phyloP scores from a whole-genome alignment of 2,797 vertebrate species.

The Amniataba percoides region DNA sequence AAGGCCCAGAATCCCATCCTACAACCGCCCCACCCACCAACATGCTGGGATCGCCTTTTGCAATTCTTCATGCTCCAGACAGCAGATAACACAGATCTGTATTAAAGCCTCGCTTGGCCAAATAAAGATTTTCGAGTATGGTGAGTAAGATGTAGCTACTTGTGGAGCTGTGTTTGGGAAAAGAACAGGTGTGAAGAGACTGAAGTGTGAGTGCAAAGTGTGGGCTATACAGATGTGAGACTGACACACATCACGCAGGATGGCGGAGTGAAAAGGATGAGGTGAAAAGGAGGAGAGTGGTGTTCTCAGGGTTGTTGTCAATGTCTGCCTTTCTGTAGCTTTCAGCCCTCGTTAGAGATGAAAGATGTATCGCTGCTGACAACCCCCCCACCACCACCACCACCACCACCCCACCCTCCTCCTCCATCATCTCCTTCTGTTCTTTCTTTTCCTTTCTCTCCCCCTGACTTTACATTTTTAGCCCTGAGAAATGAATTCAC shows the following conservation, averaged over 20 bases:
- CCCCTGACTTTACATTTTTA: constrained; percentile 43
- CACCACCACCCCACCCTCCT: constrained; percentile 19
- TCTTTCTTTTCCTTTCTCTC: constrained; percentile 35
- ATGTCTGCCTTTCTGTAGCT: constrained; percentile 82
- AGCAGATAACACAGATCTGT: background rate
- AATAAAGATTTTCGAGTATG: constrained; percentile 13
- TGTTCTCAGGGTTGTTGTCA: constrained; percentile 77
- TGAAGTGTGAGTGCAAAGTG: constrained; percentile 39
- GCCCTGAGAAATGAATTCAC: constrained; percentile 38
- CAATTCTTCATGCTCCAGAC: background rate
- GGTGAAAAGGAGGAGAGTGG: constrained; percentile 64
- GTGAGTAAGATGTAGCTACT: constrained; percentile 16
- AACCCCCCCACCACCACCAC: too few species aligned
- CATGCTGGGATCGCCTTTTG: background rate
- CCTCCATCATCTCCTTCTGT: constrained; percentile 24
- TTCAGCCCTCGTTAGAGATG: constrained; percentile 86
- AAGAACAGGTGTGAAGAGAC: constrained; percentile 51
- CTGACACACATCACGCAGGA: constrained; percentile 54
- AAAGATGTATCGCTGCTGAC: constrained; percentile 83
- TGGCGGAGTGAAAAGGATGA: constrained; percentile 56
- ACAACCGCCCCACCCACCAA: too few species aligned
- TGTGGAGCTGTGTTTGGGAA: constrained; percentile 30
- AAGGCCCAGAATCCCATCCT: too few species aligned
- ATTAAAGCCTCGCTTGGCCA: background rate
- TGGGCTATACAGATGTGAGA: constrained; percentile 54